Evolutionary conservation across 2,888 invertebrate species (phyloP).

Genomic region (Lasioglossum pauxillum): DNA sequence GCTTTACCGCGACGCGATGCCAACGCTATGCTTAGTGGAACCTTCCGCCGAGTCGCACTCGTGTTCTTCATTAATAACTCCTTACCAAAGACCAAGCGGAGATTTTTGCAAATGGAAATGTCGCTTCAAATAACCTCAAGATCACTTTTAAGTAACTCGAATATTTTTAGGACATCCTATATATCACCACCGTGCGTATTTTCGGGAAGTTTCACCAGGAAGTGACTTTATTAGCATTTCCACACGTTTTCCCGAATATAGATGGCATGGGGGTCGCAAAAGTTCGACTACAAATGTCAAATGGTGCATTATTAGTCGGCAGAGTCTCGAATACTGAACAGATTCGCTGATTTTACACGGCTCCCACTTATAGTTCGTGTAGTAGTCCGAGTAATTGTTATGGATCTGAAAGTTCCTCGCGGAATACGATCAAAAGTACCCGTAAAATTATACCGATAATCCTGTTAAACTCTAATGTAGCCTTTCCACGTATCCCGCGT

Average conservation of each 20-base stretch:
- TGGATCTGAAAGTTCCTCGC: constrained; percentile 38
- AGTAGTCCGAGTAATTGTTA: constrained; percentile 47
- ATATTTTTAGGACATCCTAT: no score
- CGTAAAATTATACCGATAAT: constrained; percentile 54
- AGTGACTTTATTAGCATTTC: background rate
- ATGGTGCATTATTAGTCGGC: constrained; percentile 18
- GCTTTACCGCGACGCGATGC: no score
- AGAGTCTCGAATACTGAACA: constrained; percentile 31
- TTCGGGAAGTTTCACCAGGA: background rate
- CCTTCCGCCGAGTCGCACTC: no score
- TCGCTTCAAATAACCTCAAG: no score
- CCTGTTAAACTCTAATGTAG: constrained; percentile 54
- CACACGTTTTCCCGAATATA: background rate
- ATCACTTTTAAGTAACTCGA: no score
- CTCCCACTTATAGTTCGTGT: constrained; percentile 26
- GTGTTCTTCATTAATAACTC: no score
- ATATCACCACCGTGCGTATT: background rate
- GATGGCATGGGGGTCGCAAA: background rate
- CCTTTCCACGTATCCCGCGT: constrained; percentile 28
- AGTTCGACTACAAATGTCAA: constrained; percentile 12
- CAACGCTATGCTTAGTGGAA: no score
- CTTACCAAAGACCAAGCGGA: no score
- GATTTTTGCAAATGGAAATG: no score
- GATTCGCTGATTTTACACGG: constrained; percentile 26
- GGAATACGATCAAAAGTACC: constrained; percentile 28